Base-by-base conservation (phyloP, 53 echinoderm and acorn worm genomes). In the Temnopleurus reevesii region DNA sequence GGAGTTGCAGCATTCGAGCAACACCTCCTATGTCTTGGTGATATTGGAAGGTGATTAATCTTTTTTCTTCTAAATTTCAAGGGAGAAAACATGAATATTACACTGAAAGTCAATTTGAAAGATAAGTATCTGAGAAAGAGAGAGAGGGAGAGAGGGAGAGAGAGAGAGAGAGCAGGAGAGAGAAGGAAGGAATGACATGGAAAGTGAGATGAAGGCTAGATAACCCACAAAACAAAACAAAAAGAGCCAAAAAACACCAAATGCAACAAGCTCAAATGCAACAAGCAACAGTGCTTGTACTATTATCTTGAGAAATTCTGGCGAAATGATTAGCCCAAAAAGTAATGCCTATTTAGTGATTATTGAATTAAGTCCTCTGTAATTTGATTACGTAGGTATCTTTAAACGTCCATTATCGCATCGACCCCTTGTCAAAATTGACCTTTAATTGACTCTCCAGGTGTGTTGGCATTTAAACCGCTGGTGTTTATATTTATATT, bases 341-440 rank as follows among this genome's bases (percentile, higher is more conserved):
- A 71, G 41, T 41, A 6, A 71, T 43, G n/a, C n/a, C 71, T 71
- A 43, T 71, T 71, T 13, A n/a, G 71, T 71, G 71, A 71, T 71
- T 43, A 71, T 71, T 71, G 71, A 38, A 71, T 71, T 71, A 71
- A 38, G 41, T 41, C 71, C 8, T 41, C n/a, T 41, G 36, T 71
- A 18, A 71, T 71, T 71, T 17, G 41, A 71, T 71, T 41, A 71
- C 2, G 41, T 41, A 8, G 7, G 3, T 36, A 71, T 71, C 43
- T 71, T 71, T 71, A 71, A 71, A 71, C 28, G 41, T 19, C 38
- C 41, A 43, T 71, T 41, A 9, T n/a, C n/a, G 71, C 36, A n/a
- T 18, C 23, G 71, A 71, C 7, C 71, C 30, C 71, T 71, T 36
- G 71, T 71, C 38, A 41, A 43, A 21, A 8, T 71, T 71, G 21